These are phyloP conservation scores for Apaloderma vittatum DNA, from an alignment of 2,113 vertebrate genomes.

Conservation along the genomic window DNA sequence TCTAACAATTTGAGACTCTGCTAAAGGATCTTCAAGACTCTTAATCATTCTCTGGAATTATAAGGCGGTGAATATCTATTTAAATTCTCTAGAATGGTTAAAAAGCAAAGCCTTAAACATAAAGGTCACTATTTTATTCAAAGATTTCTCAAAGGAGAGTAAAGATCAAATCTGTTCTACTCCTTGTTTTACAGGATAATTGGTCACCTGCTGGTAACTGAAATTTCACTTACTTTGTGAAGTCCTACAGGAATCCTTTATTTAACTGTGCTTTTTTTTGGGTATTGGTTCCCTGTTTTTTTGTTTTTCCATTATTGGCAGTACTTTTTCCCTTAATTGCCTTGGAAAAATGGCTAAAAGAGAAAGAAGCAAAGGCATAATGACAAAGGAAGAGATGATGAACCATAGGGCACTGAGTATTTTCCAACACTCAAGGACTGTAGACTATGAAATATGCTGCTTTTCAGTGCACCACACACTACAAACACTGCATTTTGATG, in stretches of 20 bases:
- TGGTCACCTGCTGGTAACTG: background rate
- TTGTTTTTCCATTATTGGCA: background rate
- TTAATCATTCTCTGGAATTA: background rate
- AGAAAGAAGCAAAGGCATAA: background rate
- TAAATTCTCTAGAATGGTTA: background rate
- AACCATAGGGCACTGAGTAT: background rate
- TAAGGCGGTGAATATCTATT: background rate
- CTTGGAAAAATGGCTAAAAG: background rate
- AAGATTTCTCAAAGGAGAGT: background rate
- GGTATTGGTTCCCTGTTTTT: rapidly evolving
- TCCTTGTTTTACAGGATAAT: background rate
- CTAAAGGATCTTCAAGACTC: background rate
- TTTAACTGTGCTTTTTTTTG: background rate
- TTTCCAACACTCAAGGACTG: background rate
- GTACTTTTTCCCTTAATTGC: background rate
- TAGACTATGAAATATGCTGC: background rate
- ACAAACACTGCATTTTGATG: background rate
- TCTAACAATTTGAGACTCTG: background rate
- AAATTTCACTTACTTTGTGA: background rate
- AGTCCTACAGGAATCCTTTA: background rate
- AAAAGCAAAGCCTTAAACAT: background rate
- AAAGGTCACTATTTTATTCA: background rate
- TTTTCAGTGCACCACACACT: background rate
- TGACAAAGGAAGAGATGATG: background rate
- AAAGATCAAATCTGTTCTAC: background rate